Evolutionary conservation across 2,113 vertebrate species (phyloP), one percentile per base, ranked within the genome.

Genomic region (Manacus vitellinus): DNA sequence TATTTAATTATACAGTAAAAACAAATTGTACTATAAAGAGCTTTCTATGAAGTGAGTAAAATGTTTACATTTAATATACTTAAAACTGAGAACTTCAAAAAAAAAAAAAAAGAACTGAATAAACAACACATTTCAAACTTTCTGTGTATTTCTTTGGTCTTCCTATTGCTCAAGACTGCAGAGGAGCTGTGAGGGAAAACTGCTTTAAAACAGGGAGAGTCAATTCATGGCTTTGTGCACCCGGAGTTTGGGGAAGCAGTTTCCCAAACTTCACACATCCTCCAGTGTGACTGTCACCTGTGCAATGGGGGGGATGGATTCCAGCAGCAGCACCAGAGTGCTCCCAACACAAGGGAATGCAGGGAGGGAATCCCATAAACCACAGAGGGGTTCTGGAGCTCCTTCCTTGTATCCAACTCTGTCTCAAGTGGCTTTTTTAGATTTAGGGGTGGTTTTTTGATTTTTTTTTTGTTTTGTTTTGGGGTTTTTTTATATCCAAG

Each of bases 1-100:
- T 82, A 89, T 94, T 96, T 97, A 94, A 97, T 96, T 96, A 94
- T 82, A 94, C 73, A 87, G 79, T 90, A 95, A 94, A 96, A 96
- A 93, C 80, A 95, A 96, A 94, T 43, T 88, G 83, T 95, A 65
- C 77, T 94, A 88, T 92, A 70, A 93, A 88, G 90, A 94, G 75
- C 78, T 65, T 91, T 93, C 89, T 94, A 92, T 92, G 73, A 94
- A 96, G 91, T 85, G 67, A 96, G 66, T 56, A 95, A 94, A 96
- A 96, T 94, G 94, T 97, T 96, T 95, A 84, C 82, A 88, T 90
- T 95, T 95, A 80, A 94, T 95, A 95, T 63, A 81, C 63, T 88
- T 88, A 91, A 88, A 93, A 84, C 8, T 96, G 96, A 97, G 96
- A 97, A 97, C 96, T 96, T 96, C 25, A 91, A 73, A 84, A 52